These are phyloP conservation scores for Orchesella flavescens DNA, from an alignment of 2,888 invertebrate species.

Conservation along the genomic window DNA sequence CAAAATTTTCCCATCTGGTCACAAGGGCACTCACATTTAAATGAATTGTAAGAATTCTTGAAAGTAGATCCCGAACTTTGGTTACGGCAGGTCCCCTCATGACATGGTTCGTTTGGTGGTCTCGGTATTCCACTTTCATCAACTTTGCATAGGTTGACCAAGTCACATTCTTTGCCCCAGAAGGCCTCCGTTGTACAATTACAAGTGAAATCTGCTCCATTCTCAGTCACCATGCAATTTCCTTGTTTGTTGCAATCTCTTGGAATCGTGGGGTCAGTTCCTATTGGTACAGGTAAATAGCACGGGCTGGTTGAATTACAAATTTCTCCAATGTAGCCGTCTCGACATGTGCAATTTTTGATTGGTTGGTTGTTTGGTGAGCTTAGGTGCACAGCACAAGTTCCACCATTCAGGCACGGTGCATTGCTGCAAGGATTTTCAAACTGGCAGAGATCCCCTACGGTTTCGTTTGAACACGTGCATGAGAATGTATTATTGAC, in stretches of 20 bases:
- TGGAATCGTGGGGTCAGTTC: neutral
- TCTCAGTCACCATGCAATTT: neutral
- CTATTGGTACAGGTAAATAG: no score
- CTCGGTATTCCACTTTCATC: neutral
- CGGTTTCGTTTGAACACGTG: neutral
- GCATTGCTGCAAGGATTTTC: conserved; percentile 7
- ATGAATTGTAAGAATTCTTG: neutral
- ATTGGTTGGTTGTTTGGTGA: no score
- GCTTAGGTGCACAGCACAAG: neutral
- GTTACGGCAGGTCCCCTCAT: neutral
- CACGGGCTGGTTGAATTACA: no score
- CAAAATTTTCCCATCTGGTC: neutral
- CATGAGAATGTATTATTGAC: neutral
- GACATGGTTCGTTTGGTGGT: neutral
- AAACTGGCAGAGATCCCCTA: neutral
- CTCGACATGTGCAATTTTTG: no score
- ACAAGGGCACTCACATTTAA: neutral
- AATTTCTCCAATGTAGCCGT: no score
- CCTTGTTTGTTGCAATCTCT: conserved; percentile 5
- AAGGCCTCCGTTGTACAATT: neutral
- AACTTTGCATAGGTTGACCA: neutral
- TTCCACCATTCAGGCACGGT: conserved; percentile 22
- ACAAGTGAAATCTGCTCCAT: neutral
- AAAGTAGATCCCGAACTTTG: neutral
- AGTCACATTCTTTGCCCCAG: no score